Percentiles rank a stretch among this genome's conserved stretches.
phyloP scores from a whole-genome alignment of 1,140 invertebrate genomes.

The Frieseomelitta varia region DNA sequence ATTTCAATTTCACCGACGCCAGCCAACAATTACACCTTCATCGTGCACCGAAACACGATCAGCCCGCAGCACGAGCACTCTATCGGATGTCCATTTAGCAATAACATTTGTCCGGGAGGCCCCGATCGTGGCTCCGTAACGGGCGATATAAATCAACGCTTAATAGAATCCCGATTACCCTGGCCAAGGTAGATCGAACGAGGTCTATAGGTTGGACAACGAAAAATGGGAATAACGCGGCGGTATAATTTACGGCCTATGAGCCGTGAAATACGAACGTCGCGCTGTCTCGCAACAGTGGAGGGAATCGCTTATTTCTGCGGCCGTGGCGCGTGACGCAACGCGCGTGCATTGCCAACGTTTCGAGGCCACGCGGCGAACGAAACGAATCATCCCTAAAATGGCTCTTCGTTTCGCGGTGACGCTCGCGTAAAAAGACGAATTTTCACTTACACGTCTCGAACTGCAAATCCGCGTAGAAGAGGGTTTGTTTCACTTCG shows the following conservation, averaged over 20 bases:
- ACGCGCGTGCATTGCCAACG: background rate
- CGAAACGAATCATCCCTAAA: background rate
- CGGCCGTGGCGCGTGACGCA: background rate
- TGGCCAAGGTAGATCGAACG: slow-evolving; percentile 2
- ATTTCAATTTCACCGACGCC: no score
- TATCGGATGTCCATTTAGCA: slow-evolving; percentile 11
- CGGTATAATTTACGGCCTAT: slow-evolving; percentile 13
- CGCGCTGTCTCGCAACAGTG: background rate
- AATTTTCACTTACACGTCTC: background rate
- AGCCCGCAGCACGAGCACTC: background rate
- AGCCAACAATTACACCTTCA: no score
- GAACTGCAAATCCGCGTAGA: background rate
- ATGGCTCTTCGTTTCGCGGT: background rate
- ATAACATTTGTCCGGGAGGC: background rate
- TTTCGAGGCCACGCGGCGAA: background rate
- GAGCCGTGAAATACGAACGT: background rate
- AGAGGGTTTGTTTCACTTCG: background rate
- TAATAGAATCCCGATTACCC: slow-evolving; percentile 30
- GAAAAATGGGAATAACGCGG: slow-evolving; percentile 16
- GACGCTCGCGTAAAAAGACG: background rate
- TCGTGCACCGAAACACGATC: background rate
- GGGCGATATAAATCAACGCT: slow-evolving; percentile 11
- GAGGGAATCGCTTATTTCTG: background rate
- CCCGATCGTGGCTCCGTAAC: background rate
- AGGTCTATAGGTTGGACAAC: background rate